Base-by-base conservation (phyloP, 2,888 invertebrate genomes). In the Napeogenes sylphis region DNA sequence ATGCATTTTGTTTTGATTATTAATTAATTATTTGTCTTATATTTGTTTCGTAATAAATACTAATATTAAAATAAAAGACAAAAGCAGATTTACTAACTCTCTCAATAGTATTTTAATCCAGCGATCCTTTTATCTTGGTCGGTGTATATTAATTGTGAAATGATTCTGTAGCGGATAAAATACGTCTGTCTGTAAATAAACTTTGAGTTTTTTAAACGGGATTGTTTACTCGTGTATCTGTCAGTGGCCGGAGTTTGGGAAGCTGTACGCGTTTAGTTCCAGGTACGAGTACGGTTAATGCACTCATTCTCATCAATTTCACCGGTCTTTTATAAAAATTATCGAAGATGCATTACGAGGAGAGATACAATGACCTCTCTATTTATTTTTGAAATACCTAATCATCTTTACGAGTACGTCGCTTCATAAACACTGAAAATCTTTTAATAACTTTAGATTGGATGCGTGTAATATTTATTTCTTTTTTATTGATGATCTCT, bases 281-380 rank as follows among this genome's bases (percentile, higher is more conserved):
- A 77, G 80, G 82, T 82, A 80, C 76, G 70, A 76, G 73, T 71
- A 75, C 73, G 87, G 84, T 86, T 77, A 84, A 83, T 76, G 87
- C 78, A 83, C 86, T 81, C 82, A 72, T 74, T 75, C 71, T 76
- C 80, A 78, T 78, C 76, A 72, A 74, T 76, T 75, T 71, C 70
- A 72, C 70, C 76, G 74, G 72, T 71, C 73, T 71, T 69, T 80
- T 65, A 59, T 57, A 35, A 5, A 63, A 59, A 65, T 63, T 55
- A 59, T n/a, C 4, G 47, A 47, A 6, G 47, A 47, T n/a, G n/a
- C n/a, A 13, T 47, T 47, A 59, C 65, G 62, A 30, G 63, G 58
- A 21, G 21, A 21, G 21, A 60, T 21, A 56, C 46, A 55, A 58
- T 42, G 63, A 14, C 45, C 46, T 55, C 46, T 55, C 56, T 45